Evolutionary conservation across 2,888 invertebrate species (phyloP), one percentile per base, ranked within the genome.

Genomic region (Panopea generosa): DNA sequence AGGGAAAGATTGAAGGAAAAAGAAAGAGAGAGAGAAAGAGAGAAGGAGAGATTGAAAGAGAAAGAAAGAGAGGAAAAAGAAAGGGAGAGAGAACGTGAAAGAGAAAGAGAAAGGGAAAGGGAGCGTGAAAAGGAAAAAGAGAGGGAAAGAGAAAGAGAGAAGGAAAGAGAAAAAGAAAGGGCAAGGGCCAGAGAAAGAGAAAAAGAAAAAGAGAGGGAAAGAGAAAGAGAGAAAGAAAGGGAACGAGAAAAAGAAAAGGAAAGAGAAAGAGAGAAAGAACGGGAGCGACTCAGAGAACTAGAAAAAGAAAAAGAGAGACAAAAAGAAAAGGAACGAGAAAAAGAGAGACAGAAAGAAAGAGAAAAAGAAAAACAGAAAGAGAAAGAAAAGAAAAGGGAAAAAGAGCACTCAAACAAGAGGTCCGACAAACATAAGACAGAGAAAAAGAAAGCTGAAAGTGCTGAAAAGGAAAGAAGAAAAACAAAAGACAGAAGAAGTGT

Each of bases 61-160:
- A 57, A 57, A 45, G 40, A 65, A 71, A 56, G 63, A 74, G 20
- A 73, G 49, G 73, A 70, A 26, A 67, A 72, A 27, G 74, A 74
- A 14, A 66, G 27, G 40, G 65, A 74, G 49, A 57, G 62, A 29
- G 73, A 80, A 45, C 45, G 59, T 29, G 72, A 70, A 16, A 24
- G n/a, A 9, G 62, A 56, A 27, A 57, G 47, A 52, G 18, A 33
- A 14, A n/a, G n/a, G n/a, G 29, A 18, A 11, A 62, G 47, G 24
- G 57, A 71, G 16, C 65, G 49, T 52, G 50, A 76, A 45, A 55
- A 61, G 45, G 61, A 74, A 22, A 53, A 18, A 29, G 55, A 47
- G 22, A 70, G 67, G 38, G 52, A 33, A 40, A 61, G 38, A 47
- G 71, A 72, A 24, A 61, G 47, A 4, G 43, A 71, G 43, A 57